A percentile compares a stretch with the other conserved stretches of the same genome.
These are phyloP conservation scores for Drosophila histrio DNA, from an alignment of 2,888 invertebrate genomes.

Conservation along the genomic window DNA sequence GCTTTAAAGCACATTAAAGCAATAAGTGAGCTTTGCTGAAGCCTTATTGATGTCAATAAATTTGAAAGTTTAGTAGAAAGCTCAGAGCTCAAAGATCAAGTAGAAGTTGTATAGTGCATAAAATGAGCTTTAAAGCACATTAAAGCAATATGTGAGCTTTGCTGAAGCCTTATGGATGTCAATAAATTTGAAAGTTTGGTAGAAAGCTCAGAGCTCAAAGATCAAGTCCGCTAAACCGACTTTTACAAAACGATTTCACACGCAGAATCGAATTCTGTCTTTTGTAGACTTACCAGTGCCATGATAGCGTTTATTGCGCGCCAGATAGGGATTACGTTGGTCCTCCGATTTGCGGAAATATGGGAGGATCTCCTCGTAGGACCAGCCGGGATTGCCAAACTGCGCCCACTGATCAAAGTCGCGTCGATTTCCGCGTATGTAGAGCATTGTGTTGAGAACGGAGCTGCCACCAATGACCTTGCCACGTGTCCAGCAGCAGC, in stretches of 20 bases:
- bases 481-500: conserved; percentile 95
- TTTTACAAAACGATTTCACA: neutral
- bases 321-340: conserved; percentile 94
- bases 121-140: neutral
- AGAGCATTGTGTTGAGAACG: conserved; percentile 95
- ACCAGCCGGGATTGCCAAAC: conserved; percentile 95
- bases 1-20: neutral
- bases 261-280: neutral
- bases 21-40: neutral
- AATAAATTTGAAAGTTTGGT: no score
- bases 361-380: conserved; percentile 91
- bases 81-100: neutral
- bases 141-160: neutral
- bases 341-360: conserved; percentile 95
- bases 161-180: no score
- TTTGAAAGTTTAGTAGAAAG: no score
- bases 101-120: no score
- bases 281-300: conserved; percentile 86
- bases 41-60: no score
- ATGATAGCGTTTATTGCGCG: conserved; percentile 89
- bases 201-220: neutral
- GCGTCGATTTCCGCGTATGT: conserved; percentile 93
- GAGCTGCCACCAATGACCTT: conserved; percentile 95
- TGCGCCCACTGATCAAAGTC: conserved; percentile 95
- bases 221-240: neutral